Conservation (phyloP, 1,140 invertebrate genomes). For the Papilio xuthus region DNA sequence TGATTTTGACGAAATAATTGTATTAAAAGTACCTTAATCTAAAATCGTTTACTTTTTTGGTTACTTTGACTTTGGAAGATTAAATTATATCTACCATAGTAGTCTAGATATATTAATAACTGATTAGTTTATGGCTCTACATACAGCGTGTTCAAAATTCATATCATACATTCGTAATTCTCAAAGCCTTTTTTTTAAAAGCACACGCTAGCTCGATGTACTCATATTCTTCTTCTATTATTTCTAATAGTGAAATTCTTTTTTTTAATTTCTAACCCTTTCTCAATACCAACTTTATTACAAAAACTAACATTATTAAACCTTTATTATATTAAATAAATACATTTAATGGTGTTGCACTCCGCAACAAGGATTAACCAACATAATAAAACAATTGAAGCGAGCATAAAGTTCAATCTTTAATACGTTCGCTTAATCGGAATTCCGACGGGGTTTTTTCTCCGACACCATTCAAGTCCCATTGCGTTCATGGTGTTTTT, state of each 20-base stretch:
- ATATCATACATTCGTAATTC: too few relatives aligned
- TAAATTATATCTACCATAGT: too few relatives aligned
- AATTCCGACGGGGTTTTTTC: constrained; percentile 51
- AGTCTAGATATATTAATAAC: too few relatives aligned
- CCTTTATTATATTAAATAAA: constrained; percentile 20
- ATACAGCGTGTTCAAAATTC: too few relatives aligned
- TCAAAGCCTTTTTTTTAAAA: too few relatives aligned
- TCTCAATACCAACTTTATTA: not conserved
- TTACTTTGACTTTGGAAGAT: too few relatives aligned
- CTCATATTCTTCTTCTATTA: too few relatives aligned
- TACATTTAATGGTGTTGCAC: not conserved
- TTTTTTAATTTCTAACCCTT: not conserved
- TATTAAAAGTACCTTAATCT: too few relatives aligned
- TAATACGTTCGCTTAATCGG: constrained; percentile 51
- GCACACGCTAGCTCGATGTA: too few relatives aligned
- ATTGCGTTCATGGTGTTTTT: constrained; percentile 73
- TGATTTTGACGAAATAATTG: not conserved
- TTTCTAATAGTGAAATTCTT: not conserved
- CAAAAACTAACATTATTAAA: not conserved
- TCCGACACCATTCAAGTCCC: constrained; percentile 51
- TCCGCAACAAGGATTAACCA: constrained; percentile 15
- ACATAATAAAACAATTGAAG: constrained; percentile 39
- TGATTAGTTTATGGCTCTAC: too few relatives aligned
- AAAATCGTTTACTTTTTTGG: too few relatives aligned
- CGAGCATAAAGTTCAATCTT: constrained; percentile 44